phyloP scores from a whole-genome alignment of 2,113 vertebrate genomes.

The Nibea albiflora region DNA sequence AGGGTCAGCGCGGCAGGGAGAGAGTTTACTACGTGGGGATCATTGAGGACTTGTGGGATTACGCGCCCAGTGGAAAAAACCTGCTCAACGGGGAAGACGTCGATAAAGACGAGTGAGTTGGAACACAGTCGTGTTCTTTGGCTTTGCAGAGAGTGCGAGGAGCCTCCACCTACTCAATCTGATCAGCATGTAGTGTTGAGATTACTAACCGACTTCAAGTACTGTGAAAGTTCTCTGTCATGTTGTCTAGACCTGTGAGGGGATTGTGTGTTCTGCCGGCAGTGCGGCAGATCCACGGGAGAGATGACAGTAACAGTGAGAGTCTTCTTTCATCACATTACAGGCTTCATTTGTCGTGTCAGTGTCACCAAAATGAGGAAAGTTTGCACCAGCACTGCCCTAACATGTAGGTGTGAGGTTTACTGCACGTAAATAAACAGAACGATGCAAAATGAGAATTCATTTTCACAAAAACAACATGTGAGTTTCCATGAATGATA shows the following conservation, averaged over 20 bases:
- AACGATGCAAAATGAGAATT: not conserved
- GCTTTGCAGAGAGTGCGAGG: too few relatives aligned
- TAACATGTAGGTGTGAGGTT: not conserved
- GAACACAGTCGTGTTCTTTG: not conserved
- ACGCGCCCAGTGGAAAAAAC: conserved; percentile 90
- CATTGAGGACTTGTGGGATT: conserved; percentile 92
- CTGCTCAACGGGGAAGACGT: conserved; percentile 85
- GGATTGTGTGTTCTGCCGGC: not conserved
- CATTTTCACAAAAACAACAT: not conserved
- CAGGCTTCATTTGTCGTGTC: too few relatives aligned
- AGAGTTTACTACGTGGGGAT: conserved; percentile 91
- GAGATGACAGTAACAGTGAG: not conserved
- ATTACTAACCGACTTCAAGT: too few relatives aligned
- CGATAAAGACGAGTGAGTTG: conserved; percentile 89
- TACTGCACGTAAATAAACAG: not conserved
- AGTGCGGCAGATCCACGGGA: conserved; percentile 1
- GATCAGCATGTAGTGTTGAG: too few relatives aligned
- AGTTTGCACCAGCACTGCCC: not conserved
- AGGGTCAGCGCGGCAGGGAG: conserved; percentile 41
- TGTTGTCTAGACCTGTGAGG: conserved; percentile 20
- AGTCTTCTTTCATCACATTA: not conserved
- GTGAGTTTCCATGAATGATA: not conserved
- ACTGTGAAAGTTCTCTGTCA: not conserved
- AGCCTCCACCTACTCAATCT: too few relatives aligned
- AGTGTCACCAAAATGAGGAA: too few relatives aligned